Base-by-base conservation (phyloP, 1,140 invertebrate species). In the Spodoptera frugiperda region DNA sequence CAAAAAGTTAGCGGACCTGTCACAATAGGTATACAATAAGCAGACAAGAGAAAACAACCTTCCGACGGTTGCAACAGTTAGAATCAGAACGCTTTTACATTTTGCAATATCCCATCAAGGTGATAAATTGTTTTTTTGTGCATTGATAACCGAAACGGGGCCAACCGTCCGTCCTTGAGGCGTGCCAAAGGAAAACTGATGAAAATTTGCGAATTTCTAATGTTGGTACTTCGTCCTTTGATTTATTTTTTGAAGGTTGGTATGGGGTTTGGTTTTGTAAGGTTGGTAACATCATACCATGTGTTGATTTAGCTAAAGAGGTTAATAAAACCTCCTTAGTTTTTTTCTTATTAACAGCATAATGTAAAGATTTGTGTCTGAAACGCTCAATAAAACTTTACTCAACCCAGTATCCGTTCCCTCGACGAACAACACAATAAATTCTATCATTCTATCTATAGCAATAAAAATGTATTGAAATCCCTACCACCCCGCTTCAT, bases 61-160 rank as follows among this genome's bases (percentile, higher is more conserved):
- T 79, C 73, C 49, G 55, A 6, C 6, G 54, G 19, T 46, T 77
- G 49, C 55, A 54, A 63, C 73, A 46, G 30, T 25, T 30, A 15
- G 25, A 49, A 49, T 49, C 48, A 51, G 21, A 21, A 15, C 68
- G 73, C 74, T 82, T 82, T 82, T 82, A 71, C 76, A 49, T 82
- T 82, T 82, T 63, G 77, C 78, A 79, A 79, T 59, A 75, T 65
- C 74, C 74, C 77, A 73, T 67, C 76, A 78, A 77, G 80, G 80
- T 79, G 30, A 74, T 55, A 71, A 55, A 39, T 39, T 70, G 68
- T 72, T 79, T 79, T 77, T 80, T 77, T 78, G 57, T 65, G n/a
- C 14, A n/a, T 55, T 82, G 77, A 79, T 73, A 82, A 46, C 51
- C 77, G 80, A 82, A 82, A 82, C 80, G 61, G 78, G 75, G 77